phyloP scores from a whole-genome alignment of 2,797 vertebrate species.

The Sarcoramphus papa region DNA sequence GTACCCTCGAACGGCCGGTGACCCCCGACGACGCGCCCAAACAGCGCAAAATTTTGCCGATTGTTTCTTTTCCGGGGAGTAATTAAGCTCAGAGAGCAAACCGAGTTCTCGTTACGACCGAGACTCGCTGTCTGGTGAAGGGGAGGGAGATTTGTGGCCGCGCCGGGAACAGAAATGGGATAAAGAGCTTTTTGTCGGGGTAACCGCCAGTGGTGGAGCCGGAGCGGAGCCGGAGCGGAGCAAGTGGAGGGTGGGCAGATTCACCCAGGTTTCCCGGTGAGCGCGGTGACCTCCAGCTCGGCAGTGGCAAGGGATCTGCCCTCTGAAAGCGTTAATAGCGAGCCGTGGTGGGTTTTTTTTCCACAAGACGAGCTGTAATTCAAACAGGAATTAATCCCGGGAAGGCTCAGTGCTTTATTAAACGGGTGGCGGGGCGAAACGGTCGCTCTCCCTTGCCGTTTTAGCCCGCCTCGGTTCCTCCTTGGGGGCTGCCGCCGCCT shows the following conservation, averaged over 20 bases:
- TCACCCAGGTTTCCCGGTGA: not conserved
- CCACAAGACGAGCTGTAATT: not conserved
- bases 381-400: not conserved
- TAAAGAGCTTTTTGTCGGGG: not conserved
- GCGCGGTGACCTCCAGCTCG: not conserved
- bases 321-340: not conserved
- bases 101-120: not conserved
- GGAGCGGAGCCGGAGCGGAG: too few relatives aligned
- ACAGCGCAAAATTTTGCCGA: fast-evolving
- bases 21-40: fast-evolving
- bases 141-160: not conserved
- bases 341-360: not conserved
- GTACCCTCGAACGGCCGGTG: not conserved
- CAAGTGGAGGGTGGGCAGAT: not conserved
- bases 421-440: fast-evolving
- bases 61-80: not conserved
- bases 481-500: not conserved
- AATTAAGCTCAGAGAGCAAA: not conserved
- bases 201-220: too few relatives aligned
- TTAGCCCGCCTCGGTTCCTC: not conserved
- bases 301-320: too few relatives aligned
- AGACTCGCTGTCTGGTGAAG: fast-evolving
- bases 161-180: too few relatives aligned
- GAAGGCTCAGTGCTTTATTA: not conserved
- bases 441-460: not conserved